Conservation (phyloP, 64 coral and sea anemone genomes). For the Pocillopora verrucosa region DNA sequence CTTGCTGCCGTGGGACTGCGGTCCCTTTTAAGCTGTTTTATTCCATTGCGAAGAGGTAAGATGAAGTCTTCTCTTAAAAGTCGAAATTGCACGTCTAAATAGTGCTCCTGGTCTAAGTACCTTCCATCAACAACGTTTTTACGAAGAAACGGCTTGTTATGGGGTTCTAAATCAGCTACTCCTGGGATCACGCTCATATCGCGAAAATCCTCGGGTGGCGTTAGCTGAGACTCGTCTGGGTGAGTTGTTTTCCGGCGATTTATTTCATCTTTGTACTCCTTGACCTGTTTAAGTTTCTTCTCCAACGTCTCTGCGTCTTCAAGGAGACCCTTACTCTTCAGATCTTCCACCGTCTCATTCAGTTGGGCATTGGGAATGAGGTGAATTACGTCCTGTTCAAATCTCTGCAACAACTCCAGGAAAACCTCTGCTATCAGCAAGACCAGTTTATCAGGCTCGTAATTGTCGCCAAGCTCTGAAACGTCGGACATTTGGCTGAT, state of each 20-base stretch:
- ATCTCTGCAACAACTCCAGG: constrained; percentile 19
- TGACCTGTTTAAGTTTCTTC: not conserved
- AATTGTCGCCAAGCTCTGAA: not conserved
- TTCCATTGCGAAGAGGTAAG: constrained; percentile 57
- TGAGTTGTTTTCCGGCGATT: constrained; percentile 19
- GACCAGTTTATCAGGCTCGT: not conserved
- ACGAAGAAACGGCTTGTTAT: constrained; percentile 62
- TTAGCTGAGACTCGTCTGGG: constrained; percentile 13
- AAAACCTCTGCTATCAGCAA: not conserved
- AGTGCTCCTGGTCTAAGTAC: constrained; percentile 68
- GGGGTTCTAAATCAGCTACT: not conserved
- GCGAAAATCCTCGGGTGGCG: constrained; percentile 2
- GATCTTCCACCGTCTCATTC: not conserved
- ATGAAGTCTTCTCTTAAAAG: constrained; percentile 87
- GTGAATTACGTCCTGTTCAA: not conserved
- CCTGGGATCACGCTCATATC: not conserved
- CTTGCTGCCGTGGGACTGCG: not conserved
- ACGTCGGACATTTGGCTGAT: not conserved
- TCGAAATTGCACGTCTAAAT: constrained; percentile 93
- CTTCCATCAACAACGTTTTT: constrained; percentile 58
- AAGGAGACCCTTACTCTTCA: not conserved
- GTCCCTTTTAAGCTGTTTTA: constrained; percentile 43
- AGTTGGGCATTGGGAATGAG: constrained; percentile 5
- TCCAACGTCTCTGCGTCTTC: not conserved
- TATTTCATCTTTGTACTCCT: constrained; percentile 17